These are phyloP conservation scores for Cephus spinipes DNA, from an alignment of 2,888 invertebrate species.

Conservation along the genomic window DNA sequence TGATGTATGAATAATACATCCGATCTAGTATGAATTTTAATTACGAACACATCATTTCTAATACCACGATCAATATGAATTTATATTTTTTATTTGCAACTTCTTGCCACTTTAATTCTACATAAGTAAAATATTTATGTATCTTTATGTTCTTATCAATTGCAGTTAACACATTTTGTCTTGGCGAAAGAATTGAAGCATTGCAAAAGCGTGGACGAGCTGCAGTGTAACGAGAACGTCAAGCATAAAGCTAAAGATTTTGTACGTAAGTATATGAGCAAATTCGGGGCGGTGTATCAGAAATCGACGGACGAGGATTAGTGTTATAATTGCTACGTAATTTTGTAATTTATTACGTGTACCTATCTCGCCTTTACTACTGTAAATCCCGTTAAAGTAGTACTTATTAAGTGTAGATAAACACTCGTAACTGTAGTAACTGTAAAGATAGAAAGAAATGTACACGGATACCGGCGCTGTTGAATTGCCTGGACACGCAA, in stretches of 20 bases:
- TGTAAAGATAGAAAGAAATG: neutral
- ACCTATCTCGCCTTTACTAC: slow-evolving; percentile 1
- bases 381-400: slow-evolving; percentile 4
- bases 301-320: slow-evolving; percentile 75
- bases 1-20: neutral
- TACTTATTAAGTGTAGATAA: slow-evolving; percentile 13
- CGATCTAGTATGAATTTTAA: neutral
- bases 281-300: slow-evolving; percentile 86
- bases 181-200: slow-evolving; percentile 95
- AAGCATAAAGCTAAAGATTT: slow-evolving; percentile 96
- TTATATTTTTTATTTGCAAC: neutral
- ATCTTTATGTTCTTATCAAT: slow-evolving; percentile 27
- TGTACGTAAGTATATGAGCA: slow-evolving; percentile 95
- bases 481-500: neutral
- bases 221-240: slow-evolving; percentile 90
- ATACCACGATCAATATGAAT: neutral
- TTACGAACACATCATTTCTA: neutral
- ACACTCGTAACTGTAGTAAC: slow-evolving; percentile 24
- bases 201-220: slow-evolving; percentile 85
- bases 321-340: slow-evolving; percentile 29
- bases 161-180: slow-evolving; percentile 93
- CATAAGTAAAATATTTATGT: neutral
- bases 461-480: neutral
- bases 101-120: neutral
- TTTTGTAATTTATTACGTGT: slow-evolving; percentile 31